Conservation (phyloP, 2,888 invertebrate genomes). For the Andrena minutula region DNA sequence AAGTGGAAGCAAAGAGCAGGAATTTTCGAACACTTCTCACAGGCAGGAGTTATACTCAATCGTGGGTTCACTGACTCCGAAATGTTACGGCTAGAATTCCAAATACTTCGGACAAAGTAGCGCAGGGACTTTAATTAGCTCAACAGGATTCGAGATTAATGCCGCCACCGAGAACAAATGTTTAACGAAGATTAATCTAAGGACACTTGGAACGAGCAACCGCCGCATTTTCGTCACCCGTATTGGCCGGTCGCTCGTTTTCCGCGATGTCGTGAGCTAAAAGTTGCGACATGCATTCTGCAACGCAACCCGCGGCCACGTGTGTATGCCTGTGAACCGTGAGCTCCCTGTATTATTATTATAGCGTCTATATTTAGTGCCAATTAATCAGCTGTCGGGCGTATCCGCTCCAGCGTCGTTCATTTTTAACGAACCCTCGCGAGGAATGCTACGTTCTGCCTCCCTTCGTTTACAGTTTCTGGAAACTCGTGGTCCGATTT, state of each 20-base stretch:
- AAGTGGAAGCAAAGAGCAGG: neutral
- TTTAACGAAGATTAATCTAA: neutral
- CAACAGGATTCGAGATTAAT: too few relatives aligned
- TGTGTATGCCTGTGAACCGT: slow-evolving; percentile 35
- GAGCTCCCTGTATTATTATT: slow-evolving; percentile 63
- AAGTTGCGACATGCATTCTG: slow-evolving; percentile 37
- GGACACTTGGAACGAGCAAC: neutral
- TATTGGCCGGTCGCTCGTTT: slow-evolving; percentile 10
- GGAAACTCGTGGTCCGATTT: neutral
- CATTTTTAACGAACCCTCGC: slow-evolving; percentile 41
- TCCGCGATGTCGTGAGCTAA: slow-evolving; percentile 18
- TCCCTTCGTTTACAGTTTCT: neutral
- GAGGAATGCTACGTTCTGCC: slow-evolving; percentile 33
- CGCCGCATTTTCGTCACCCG: neutral
- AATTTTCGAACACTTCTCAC: neutral
- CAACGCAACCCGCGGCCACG: slow-evolving; percentile 33
- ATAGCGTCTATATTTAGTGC: slow-evolving; percentile 60
- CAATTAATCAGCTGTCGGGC: slow-evolving; percentile 63
- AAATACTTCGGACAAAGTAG: too few relatives aligned
- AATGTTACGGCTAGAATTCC: too few relatives aligned
- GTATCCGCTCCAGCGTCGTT: slow-evolving; percentile 42
- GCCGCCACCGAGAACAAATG: neutral
- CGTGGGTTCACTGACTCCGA: too few relatives aligned
- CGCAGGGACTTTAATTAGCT: too few relatives aligned
- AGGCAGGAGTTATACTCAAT: too few relatives aligned